Percentiles rank a stretch among this genome's conserved stretches.
phyloP scores from a whole-genome alignment of 2,888 invertebrate genomes.

The Ophion ventricosus region DNA sequence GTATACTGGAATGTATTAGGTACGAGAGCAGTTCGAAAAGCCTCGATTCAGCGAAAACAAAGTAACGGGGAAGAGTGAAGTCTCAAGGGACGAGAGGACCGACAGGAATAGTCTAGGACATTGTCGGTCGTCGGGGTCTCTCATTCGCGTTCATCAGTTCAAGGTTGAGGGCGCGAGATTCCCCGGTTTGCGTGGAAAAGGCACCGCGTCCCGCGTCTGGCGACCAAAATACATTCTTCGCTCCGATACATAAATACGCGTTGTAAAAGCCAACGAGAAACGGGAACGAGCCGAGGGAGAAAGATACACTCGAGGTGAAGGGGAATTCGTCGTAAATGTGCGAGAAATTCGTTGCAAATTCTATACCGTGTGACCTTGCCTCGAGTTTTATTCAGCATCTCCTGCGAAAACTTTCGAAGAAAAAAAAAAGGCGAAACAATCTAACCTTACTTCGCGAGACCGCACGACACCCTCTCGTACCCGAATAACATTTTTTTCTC shows the following conservation, averaged over 20 bases:
- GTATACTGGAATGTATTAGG: background rate
- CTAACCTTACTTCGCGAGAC: conserved; percentile 11
- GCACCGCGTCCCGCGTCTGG: conserved; percentile 56
- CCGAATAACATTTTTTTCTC: background rate
- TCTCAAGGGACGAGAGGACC: conserved; percentile 48
- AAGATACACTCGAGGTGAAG: conserved; percentile 47
- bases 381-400: conserved; percentile 57
- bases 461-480: background rate
- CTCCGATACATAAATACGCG: conserved; percentile 76
- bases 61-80: conserved; percentile 19
- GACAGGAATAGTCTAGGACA: conserved; percentile 68
- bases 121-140: conserved; percentile 55
- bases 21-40: conserved; percentile 11
- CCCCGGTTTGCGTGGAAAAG: conserved; percentile 44
- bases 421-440: background rate
- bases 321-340: conserved; percentile 50
- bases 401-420: background rate
- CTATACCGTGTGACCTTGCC: conserved; percentile 72
- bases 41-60: conserved; percentile 36
- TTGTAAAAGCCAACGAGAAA: conserved; percentile 60
- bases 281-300: conserved; percentile 40
- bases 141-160: conserved; percentile 78
- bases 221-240: conserved; percentile 78
- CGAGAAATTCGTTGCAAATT: conserved; percentile 66
- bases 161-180: conserved; percentile 79